Evolutionary conservation across 2,113 vertebrate genomes (phyloP).

Genomic region (Ailuropoda melanoleuca): DNA sequence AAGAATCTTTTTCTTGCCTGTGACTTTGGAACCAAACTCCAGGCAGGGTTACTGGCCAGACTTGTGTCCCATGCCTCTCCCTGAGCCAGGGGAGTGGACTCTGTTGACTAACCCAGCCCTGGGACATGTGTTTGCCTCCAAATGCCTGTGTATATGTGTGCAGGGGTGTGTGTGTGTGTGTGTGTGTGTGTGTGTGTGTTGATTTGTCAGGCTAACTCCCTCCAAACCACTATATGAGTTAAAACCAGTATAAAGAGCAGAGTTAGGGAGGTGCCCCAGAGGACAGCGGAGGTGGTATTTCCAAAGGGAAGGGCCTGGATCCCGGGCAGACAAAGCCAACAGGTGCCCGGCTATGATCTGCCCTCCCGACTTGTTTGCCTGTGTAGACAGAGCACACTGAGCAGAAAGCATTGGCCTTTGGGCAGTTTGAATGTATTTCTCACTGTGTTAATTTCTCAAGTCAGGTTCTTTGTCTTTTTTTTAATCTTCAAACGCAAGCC

Average conservation of each 20-base stretch:
- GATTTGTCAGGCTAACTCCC: neutral
- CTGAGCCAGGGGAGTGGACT: neutral
- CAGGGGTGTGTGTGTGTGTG: rapidly evolving
- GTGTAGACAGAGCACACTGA: neutral
- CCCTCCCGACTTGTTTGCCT: neutral
- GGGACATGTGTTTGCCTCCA: neutral
- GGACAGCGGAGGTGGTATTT: neutral
- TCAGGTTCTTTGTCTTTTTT: neutral
- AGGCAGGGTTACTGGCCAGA: neutral
- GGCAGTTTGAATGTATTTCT: neutral
- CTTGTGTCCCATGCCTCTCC: neutral
- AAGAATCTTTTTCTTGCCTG: neutral
- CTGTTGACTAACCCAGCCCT: neutral
- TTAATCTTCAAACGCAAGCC: neutral
- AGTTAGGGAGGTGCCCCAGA: neutral
- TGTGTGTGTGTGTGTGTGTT: neutral
- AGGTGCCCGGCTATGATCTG: neutral
- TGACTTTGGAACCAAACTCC: neutral
- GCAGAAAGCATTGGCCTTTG: rapidly evolving
- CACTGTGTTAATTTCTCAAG: neutral
- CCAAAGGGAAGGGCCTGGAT: neutral
- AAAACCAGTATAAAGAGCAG: neutral
- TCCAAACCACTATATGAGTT: neutral
- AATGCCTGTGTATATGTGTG: neutral
- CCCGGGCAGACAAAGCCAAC: neutral